phyloP scores from a whole-genome alignment of 1,140 invertebrate genomes.

The Philotrypesis tridentata region DNA sequence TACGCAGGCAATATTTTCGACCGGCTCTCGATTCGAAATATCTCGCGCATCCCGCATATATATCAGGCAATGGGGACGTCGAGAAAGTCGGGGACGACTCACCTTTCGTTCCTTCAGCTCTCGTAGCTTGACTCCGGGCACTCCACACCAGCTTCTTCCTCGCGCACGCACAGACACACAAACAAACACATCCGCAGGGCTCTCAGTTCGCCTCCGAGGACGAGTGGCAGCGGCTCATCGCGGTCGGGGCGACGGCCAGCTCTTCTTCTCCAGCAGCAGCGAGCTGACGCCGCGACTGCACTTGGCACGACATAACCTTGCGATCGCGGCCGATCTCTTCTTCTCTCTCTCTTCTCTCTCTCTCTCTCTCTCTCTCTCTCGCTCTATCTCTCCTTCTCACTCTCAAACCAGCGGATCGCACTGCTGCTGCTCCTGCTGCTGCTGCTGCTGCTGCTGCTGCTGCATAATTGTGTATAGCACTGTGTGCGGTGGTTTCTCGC shows the following conservation, averaged over 20 bases:
- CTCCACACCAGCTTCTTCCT: neutral
- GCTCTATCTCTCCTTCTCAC: neutral
- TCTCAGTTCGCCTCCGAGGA: neutral
- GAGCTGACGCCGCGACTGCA: neutral
- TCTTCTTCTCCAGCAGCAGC: neutral
- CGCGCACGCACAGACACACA: neutral
- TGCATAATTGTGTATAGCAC: neutral
- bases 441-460: too few species aligned
- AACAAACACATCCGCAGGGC: neutral
- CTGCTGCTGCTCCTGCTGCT: neutral
- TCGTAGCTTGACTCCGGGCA: neutral
- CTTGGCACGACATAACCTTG: slow-evolving; percentile 37
- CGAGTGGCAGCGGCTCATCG: neutral
- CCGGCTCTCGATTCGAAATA: neutral
- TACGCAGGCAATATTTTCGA: neutral
- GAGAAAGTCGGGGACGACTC: neutral
- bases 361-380: neutral
- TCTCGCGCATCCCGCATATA: too few species aligned
- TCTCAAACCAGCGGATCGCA: neutral
- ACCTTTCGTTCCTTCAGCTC: neutral
- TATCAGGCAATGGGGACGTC: neutral
- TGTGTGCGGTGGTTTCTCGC: neutral
- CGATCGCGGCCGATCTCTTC: slow-evolving; percentile 10
- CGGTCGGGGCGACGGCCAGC: neutral
- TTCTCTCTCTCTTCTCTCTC: neutral